These are phyloP conservation scores for Eucera pruinosa DNA, from an alignment of 2,888 invertebrate species.

Conservation along the genomic window DNA sequence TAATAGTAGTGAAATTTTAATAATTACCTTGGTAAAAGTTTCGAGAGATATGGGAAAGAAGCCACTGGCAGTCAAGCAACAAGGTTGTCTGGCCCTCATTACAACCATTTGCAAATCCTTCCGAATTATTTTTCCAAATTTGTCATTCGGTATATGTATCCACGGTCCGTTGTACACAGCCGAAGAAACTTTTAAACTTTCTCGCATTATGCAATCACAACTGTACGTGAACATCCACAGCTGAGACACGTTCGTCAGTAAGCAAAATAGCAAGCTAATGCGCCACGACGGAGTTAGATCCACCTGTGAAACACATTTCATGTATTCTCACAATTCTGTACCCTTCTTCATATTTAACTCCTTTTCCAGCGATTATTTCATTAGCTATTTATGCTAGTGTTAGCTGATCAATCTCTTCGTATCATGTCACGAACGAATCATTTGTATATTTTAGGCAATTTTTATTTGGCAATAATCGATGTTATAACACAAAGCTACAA, in stretches of 20 bases:
- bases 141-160: constrained; percentile 11
- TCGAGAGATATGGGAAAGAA: constrained; percentile 58
- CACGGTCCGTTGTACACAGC: constrained; percentile 9
- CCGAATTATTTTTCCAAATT: constrained; percentile 29
- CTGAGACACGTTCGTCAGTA: constrained; percentile 21
- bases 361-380: no score
- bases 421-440: no score
- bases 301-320: not conserved
- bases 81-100: constrained; percentile 54
- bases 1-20: not conserved
- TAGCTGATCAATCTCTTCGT: no score
- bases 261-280: constrained; percentile 4
- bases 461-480: no score
- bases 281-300: not conserved
- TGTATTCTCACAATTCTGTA: no score
- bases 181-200: constrained; percentile 13
- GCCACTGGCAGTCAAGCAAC: constrained; percentile 45
- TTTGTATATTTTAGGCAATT: no score
- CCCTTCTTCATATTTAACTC: no score
- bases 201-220: constrained; percentile 13
- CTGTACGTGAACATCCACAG: constrained; percentile 47
- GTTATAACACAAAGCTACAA: no score
- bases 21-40: constrained; percentile 56
- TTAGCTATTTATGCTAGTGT: no score
- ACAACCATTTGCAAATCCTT: constrained; percentile 58